Evolutionary conservation across 1,140 invertebrate species (phyloP), one percentile per base, ranked within the genome.

Genomic region (Trypoxylus dichotomus): DNA sequence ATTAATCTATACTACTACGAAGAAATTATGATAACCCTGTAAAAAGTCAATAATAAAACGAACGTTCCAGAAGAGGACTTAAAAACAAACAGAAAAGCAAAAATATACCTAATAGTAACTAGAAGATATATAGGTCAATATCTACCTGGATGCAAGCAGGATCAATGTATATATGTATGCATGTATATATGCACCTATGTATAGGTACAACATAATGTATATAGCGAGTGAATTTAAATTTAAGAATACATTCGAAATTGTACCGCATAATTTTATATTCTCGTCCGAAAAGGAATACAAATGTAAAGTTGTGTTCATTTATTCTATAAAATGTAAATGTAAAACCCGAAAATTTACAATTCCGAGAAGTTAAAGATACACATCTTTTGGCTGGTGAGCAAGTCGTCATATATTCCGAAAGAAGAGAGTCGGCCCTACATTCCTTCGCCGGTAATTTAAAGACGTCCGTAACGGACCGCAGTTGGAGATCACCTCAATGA

Each of bases 331-430:
- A 82, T 82, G 81, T 82, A 82, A 82, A 82, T 82, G 74, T 80
- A 58, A 78, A 76, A 73, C 79, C 80, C 79, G 60, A 77, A 82
- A 82, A 82, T 82, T 80, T 82, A 82, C 81, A 82, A 82, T 82
- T 82, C 81, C 76, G 79, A 80, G 79, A 82, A 82, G 81, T 82
- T 79, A 81, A 82, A 82, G 81, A 82, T 82, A 82, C 78, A 80
- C 78, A 82, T 82, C 81, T 80, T 76, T 29, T 68, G 24, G 60
- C n/a, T 68, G 60, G 60, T 68, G 60, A 71, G 71, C 76, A 74
- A 79, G 76, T 79, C 79, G 81, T 79, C 79, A 80, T 81, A 81
- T 81, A 81, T 81, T 80, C 74, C 19, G 60, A 68, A 29, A 68
- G 24, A 24, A 68, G 24, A 68, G 19, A 74, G 32, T 37, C 32